These are phyloP conservation scores for Parnassius orleans DNA, from an alignment of 2,888 invertebrate genomes.

Conservation along the genomic window DNA sequence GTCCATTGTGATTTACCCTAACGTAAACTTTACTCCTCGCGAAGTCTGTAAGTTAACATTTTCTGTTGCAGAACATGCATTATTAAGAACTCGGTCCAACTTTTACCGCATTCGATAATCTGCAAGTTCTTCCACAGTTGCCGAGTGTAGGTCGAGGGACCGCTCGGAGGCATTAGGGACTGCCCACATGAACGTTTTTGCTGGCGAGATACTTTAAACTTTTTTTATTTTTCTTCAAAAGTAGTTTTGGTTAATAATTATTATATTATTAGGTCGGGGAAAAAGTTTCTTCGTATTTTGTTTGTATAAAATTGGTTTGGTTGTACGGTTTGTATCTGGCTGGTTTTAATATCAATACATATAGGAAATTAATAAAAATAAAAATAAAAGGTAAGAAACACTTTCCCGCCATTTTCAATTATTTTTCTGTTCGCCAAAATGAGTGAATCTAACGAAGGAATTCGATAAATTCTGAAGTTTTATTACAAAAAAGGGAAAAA, in stretches of 20 bases:
- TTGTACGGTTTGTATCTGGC: too few relatives aligned
- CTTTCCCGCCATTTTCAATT: too few relatives aligned
- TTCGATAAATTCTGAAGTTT: too few relatives aligned
- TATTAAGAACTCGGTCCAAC: slow-evolving; percentile 46
- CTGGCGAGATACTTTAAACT: slow-evolving; percentile 20
- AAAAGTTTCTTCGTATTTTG: too few relatives aligned
- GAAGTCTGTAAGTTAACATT: neutral
- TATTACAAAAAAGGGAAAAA: too few relatives aligned
- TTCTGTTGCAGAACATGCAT: slow-evolving; percentile 32
- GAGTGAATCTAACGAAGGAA: too few relatives aligned
- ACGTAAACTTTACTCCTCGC: neutral
- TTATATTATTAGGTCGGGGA: too few relatives aligned
- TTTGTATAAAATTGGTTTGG: too few relatives aligned
- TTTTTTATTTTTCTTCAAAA: slow-evolving; percentile 18
- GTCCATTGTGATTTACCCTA: neutral
- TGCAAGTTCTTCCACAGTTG: slow-evolving; percentile 56
- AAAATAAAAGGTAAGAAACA: too few relatives aligned
- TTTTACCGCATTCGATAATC: slow-evolving; percentile 61
- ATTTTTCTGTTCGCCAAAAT: too few relatives aligned
- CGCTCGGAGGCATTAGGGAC: slow-evolving; percentile 38
- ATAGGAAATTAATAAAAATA: too few relatives aligned
- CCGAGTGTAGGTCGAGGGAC: slow-evolving; percentile 52
- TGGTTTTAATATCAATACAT: too few relatives aligned
- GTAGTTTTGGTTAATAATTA: neutral
- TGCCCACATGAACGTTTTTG: slow-evolving; percentile 14